Percentiles rank a stretch among this genome's conserved stretches.
Conservation (phyloP, 64 coral and sea anemone species). For the Orbicella faveolata region DNA sequence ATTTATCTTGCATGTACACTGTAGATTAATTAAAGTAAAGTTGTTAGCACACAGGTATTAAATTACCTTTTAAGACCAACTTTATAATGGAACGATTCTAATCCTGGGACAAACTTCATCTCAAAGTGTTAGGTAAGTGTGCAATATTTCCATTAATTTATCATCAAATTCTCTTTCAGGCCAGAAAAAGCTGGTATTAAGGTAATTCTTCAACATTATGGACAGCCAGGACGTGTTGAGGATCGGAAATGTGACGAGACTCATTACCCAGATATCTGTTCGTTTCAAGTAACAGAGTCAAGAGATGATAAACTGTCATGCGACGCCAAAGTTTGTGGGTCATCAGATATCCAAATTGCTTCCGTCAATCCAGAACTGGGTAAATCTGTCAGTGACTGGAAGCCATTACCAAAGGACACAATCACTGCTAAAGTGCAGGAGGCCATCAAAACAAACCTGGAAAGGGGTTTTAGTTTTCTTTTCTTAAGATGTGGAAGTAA, state of each 20-base stretch:
- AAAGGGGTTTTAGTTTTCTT: too few species aligned
- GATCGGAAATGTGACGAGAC: conserved; percentile 36
- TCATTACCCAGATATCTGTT: conserved; percentile 20
- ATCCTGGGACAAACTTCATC: too few species aligned
- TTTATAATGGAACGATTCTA: too few species aligned
- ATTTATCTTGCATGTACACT: too few species aligned
- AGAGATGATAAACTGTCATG: conserved; percentile 2
- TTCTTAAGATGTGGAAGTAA: too few species aligned
- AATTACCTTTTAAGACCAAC: too few species aligned
- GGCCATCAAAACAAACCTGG: not conserved
- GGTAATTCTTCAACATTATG: not conserved
- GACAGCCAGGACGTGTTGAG: not conserved
- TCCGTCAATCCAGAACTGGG: conserved; percentile 6
- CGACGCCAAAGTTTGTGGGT: conserved; percentile 4
- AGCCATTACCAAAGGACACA: not conserved
- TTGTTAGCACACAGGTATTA: too few species aligned
- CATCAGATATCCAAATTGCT: not conserved
- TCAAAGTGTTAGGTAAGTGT: too few species aligned
- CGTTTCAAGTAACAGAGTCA: not conserved
- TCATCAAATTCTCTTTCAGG: too few species aligned
- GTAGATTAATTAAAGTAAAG: too few species aligned
- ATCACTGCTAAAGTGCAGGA: not conserved
- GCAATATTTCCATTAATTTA: too few species aligned
- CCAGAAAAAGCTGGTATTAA: not conserved
- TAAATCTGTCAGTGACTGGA: conserved; percentile 26